Evolutionary conservation across 2,888 invertebrate genomes (phyloP).

Genomic region (Salpingus planirostris): DNA sequence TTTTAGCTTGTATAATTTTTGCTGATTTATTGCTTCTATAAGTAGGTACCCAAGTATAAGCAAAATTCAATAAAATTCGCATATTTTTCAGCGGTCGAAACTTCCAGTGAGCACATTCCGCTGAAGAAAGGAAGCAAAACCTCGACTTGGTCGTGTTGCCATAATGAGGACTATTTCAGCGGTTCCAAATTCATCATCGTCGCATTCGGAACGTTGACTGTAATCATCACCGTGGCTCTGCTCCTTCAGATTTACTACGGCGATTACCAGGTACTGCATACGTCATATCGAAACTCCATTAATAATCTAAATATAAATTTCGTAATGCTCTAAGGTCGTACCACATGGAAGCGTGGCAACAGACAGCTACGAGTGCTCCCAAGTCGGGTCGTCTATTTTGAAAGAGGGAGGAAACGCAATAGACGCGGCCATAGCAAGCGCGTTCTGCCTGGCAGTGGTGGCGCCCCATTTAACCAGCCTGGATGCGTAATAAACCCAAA

Average conservation of each 20-base stretch:
- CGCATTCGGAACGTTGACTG: slow-evolving; percentile 56
- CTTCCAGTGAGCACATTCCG: slow-evolving; percentile 49
- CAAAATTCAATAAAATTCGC: too few relatives aligned
- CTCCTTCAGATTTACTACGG: slow-evolving; percentile 65
- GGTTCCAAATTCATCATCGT: slow-evolving; percentile 59
- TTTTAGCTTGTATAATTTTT: too few relatives aligned
- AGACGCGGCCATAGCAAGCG: slow-evolving; percentile 66
- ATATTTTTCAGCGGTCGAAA: slow-evolving; percentile 7
- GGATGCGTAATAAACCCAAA: slow-evolving; percentile 55
- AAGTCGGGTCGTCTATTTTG: slow-evolving; percentile 58
- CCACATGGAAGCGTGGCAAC: slow-evolving; percentile 71
- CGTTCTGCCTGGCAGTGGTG: slow-evolving; percentile 65
- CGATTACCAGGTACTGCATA: slow-evolving; percentile 63
- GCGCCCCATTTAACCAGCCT: slow-evolving; percentile 65
- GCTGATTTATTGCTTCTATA: too few relatives aligned
- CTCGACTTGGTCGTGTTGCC: slow-evolving; percentile 27
- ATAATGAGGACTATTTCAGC: slow-evolving; percentile 37
- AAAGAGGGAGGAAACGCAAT: slow-evolving; percentile 64
- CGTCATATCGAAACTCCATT: too few relatives aligned
- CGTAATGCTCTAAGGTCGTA: slow-evolving; percentile 53
- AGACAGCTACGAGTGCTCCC: slow-evolving; percentile 60
- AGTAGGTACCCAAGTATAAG: too few relatives aligned
- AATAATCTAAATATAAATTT: too few relatives aligned
- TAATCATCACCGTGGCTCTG: slow-evolving; percentile 62
- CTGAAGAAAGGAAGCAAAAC: slow-evolving; percentile 40